Evolutionary conservation across 2,113 vertebrate species (phyloP), one percentile per base, ranked within the genome.

Genomic region (Ibidorhyncha struthersii): DNA sequence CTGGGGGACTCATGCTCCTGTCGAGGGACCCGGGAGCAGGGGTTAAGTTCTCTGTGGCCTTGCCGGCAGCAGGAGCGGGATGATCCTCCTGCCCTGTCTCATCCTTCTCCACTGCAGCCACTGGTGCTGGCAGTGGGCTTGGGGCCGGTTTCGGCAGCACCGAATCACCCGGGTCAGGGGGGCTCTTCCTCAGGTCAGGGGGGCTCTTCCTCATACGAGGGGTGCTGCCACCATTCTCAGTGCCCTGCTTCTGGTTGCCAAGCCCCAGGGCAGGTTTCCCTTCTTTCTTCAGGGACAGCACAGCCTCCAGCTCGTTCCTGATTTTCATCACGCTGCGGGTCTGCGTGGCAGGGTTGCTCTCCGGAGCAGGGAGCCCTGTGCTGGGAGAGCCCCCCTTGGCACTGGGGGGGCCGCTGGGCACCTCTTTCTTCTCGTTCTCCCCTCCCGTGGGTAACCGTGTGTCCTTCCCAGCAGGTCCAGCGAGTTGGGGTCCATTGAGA

Each of bases 291-390:
- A 95, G 83, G 14, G 97, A 91, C 40, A 98, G 88, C 45, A 98
- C 86, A 36, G 98, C 98, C 92, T 98, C 98, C 89, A 98, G 95
- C 94, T 98, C 97, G 0, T 82, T 97, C 77, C 96, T 96, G 95
- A 98, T 98, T 3, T 96, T 97, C 94, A 82, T 89, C 82, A 98
- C 98, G 0, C 95, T 98, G 91, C 50, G 82, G 74, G 90, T n/a
- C 36, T 96, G 95, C 0, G 20, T 34, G 16, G 69, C 17, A 5
- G 91, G 18, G 45, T 1, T 30, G 36, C 96, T 95, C 53, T 96
- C 97, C 0, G 49, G 83, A 41, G 92, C 7, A 0, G 96, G 77
- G 2, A 96, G 80, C 6, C 2, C 34, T 1, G 21, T 6, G 38
- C 74, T 55, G 36, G 86, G 18, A 30, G 86, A 74, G 14, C 25